Conservation (phyloP, 2,888 invertebrate genomes). For the Cataglyphis livida region DNA sequence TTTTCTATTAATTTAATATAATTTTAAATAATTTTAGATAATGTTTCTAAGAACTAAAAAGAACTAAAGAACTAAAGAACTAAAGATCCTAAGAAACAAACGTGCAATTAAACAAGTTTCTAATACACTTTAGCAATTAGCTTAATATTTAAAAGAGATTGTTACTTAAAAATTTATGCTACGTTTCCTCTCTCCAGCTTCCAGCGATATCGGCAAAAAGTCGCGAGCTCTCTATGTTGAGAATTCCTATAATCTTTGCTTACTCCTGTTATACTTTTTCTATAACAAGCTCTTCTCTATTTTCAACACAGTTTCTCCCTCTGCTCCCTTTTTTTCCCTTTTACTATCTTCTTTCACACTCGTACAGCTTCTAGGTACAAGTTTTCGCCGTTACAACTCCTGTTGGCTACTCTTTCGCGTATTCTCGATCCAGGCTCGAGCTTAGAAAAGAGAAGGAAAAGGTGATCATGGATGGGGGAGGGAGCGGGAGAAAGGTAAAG, state of each 20-base stretch:
- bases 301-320: not conserved
- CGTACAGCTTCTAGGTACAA: not conserved
- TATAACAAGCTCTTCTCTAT: constrained; percentile 10
- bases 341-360: not conserved
- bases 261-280: not conserved
- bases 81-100: not conserved
- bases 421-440: constrained; percentile 4
- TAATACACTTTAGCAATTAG: not conserved
- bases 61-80: not conserved
- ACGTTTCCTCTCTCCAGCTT: not conserved
- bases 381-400: constrained; percentile 23
- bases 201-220: not conserved
- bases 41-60: not conserved
- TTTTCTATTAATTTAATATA: not conserved
- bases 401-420: constrained; percentile 19
- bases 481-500: not conserved
- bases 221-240: not conserved
- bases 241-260: not conserved
- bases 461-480: constrained; percentile 9
- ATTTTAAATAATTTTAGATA: not conserved
- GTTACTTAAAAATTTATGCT: not conserved
- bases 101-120: not conserved
- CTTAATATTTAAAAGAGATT: constrained; percentile 1
- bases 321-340: not conserved
- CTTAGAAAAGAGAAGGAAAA: not conserved